These are phyloP conservation scores for Riparia riparia DNA, from an alignment of 2,113 vertebrate genomes.

Conservation along the genomic window DNA sequence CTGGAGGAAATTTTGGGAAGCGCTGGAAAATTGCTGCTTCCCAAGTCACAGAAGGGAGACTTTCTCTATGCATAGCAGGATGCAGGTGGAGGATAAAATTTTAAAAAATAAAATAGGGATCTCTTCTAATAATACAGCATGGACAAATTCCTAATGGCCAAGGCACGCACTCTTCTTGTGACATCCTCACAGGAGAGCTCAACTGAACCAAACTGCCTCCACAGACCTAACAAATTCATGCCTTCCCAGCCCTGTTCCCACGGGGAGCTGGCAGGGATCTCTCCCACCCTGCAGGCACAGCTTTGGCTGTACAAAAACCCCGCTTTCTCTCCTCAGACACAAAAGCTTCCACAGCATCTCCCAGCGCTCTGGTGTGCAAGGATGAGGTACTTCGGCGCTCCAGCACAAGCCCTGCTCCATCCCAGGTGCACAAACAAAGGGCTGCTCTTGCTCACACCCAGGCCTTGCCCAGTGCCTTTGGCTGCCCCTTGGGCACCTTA, in stretches of 20 bases:
- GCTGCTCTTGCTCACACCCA: neutral
- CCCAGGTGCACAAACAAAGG: neutral
- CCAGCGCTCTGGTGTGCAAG: fast-evolving
- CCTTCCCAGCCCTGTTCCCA: neutral
- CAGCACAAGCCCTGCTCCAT: neutral
- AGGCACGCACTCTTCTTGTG: fast-evolving
- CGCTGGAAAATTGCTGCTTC: neutral
- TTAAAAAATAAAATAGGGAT: neutral
- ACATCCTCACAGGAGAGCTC: neutral
- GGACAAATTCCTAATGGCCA: neutral
- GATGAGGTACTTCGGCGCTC: neutral
- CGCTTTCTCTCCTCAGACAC: neutral
- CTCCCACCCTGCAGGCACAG: neutral
- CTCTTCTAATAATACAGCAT: neutral
- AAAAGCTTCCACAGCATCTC: neutral
- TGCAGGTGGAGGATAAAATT: neutral
- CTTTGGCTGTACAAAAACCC: neutral
- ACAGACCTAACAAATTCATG: neutral
- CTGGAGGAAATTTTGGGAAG: neutral
- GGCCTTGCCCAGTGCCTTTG: neutral
- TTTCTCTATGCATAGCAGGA: neutral
- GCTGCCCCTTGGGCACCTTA: neutral
- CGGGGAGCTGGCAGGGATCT: neutral
- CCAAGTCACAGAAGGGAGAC: neutral
- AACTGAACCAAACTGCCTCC: neutral